Conservation (phyloP, 1,140 invertebrate genomes). For the Drosophila willistoni region DNA sequence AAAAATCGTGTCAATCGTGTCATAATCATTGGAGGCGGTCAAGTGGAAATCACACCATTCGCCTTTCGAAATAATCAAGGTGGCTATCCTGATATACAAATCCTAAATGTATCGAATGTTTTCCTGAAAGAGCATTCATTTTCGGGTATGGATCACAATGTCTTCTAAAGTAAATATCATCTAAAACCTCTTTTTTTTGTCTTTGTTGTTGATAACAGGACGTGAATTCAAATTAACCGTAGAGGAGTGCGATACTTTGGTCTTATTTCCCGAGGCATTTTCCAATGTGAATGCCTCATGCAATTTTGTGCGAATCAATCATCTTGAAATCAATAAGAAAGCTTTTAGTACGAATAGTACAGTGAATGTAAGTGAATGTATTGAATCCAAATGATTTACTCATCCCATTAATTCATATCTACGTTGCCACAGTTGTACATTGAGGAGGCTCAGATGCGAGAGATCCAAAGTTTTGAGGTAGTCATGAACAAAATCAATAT, state of each 20-base stretch:
- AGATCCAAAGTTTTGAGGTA: slow-evolving; percentile 60
- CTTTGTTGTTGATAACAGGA: slow-evolving; percentile 5
- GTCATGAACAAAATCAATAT: slow-evolving; percentile 70
- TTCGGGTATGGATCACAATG: slow-evolving; percentile 47
- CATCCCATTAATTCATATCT: background rate
- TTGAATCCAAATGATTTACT: background rate
- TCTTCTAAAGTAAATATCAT: background rate
- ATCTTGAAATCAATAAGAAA: slow-evolving; percentile 53
- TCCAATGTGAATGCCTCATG: slow-evolving; percentile 58
- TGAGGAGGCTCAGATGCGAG: slow-evolving; percentile 44
- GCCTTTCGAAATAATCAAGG: slow-evolving; percentile 65
- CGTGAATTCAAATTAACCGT: slow-evolving; percentile 66
- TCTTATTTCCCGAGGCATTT: slow-evolving; percentile 61
- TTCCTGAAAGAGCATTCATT: slow-evolving; percentile 55
- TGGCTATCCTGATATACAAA: slow-evolving; percentile 71
- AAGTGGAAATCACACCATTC: slow-evolving; percentile 60
- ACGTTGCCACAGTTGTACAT: slow-evolving; percentile 49
- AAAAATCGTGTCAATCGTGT: slow-evolving; percentile 64
- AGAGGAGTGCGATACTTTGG: slow-evolving; percentile 42
- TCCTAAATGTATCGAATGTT: slow-evolving; percentile 44
- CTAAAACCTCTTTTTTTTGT: background rate
- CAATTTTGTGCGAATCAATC: slow-evolving; percentile 44
- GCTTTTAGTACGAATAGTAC: slow-evolving; percentile 54
- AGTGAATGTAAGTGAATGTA: slow-evolving; percentile 60
- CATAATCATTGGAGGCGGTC: slow-evolving; percentile 44